Percentiles rank a stretch among this genome's conserved stretches.
Evolutionary conservation across 2,113 vertebrate species (phyloP).

Genomic region (Petroica traversi): DNA sequence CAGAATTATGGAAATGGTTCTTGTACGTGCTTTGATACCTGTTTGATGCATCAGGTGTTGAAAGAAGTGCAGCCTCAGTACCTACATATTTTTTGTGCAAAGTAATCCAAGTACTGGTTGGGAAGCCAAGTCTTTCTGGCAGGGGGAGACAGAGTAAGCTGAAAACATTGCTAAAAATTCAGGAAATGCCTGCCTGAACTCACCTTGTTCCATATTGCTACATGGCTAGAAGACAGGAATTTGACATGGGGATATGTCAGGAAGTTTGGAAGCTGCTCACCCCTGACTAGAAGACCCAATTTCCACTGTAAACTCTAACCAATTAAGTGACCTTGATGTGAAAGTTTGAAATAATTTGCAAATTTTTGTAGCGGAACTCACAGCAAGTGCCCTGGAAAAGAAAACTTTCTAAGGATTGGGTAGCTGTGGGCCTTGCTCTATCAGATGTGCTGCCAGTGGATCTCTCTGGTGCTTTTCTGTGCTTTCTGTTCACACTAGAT

Average conservation of each 20-base stretch:
- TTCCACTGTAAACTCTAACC: not conserved
- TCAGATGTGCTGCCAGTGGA: not conserved
- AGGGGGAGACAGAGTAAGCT: not conserved
- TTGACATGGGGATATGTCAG: not conserved
- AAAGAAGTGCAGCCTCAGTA: not conserved
- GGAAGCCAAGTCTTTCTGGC: not conserved
- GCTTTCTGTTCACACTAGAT: not conserved
- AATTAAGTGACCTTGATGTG: not conserved
- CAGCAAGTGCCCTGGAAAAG: not conserved
- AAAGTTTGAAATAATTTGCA: not conserved
- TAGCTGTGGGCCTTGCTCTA: not conserved
- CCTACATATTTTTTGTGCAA: not conserved
- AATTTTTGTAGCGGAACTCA: not conserved
- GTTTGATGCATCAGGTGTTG: not conserved
- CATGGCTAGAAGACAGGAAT: not conserved
- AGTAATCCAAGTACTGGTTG: not conserved
- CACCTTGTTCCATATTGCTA: not conserved
- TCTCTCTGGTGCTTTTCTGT: not conserved
- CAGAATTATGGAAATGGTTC: not conserved
- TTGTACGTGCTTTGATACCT: not conserved
- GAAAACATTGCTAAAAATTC: not conserved
- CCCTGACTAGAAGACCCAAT: not conserved
- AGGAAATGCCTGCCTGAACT: not conserved
- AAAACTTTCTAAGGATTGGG: not conserved
- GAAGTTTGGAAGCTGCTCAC: not conserved